phyloP scores from a whole-genome alignment of 2,113 vertebrate genomes.

The Himantopus leucocephalus region DNA sequence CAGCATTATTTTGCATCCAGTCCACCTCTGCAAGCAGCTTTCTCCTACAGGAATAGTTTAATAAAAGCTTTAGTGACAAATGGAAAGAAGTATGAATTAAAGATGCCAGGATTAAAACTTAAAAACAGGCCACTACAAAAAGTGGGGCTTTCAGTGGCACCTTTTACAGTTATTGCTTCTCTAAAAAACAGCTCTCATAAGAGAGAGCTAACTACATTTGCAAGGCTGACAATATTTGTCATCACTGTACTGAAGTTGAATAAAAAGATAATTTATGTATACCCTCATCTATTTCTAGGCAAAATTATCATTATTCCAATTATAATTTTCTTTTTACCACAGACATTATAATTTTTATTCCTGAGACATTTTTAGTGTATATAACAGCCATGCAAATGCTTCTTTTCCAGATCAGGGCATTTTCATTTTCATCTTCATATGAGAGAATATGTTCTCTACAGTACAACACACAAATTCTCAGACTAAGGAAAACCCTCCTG shows the following conservation, averaged over 20 bases:
- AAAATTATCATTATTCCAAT: not conserved
- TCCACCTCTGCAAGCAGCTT: not conserved
- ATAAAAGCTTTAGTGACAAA: slow-evolving; percentile 23
- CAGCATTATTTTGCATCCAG: not conserved
- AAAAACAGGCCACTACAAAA: slow-evolving; percentile 10
- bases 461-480: not conserved
- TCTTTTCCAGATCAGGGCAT: not conserved
- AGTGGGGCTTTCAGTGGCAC: not conserved
- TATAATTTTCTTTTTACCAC: not conserved
- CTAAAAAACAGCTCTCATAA: not conserved
- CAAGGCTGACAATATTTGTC: slow-evolving; percentile 1
- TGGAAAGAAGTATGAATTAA: slow-evolving; percentile 20
- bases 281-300: not conserved
- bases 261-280: not conserved
- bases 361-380: not conserved
- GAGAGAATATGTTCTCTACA: not conserved
- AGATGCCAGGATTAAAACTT: slow-evolving; percentile 15
- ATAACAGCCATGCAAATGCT: not conserved
- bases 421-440: not conserved
- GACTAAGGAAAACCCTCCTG: not conserved
- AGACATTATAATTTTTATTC: not conserved
- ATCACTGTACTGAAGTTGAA: not conserved
- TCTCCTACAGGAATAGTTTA: not conserved
- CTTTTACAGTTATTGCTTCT: not conserved
- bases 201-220: not conserved